These are phyloP conservation scores for Xenus cinereus DNA, from an alignment of 2,113 vertebrate species.

Conservation along the genomic window DNA sequence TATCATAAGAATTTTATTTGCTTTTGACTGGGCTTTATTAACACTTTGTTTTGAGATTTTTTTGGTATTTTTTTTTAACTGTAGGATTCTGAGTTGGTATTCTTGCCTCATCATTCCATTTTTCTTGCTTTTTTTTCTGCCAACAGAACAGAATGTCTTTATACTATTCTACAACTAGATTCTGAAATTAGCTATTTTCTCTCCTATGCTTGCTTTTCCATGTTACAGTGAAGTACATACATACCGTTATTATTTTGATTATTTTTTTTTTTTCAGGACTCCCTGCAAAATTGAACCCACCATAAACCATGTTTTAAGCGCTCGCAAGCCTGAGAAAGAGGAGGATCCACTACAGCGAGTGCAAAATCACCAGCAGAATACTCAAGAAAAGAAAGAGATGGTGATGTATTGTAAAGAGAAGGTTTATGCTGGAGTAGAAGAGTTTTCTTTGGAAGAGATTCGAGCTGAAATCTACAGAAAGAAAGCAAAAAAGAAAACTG, in stretches of 20 bases:
- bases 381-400: slow-evolving; percentile 76
- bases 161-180: background rate
- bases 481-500: slow-evolving; percentile 71
- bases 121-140: background rate
- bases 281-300: slow-evolving; percentile 93
- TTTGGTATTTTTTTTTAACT: background rate
- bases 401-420: slow-evolving; percentile 94
- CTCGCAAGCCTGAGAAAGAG: slow-evolving; percentile 81
- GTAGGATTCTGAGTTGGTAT: background rate
- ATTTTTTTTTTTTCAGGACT: no score
- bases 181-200: background rate
- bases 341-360: slow-evolving; percentile 87
- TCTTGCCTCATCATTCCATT: background rate
- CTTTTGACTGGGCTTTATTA: background rate
- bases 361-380: slow-evolving; percentile 79
- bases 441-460: slow-evolving; percentile 96
- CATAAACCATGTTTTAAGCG: slow-evolving; percentile 85
- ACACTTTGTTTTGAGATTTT: background rate
- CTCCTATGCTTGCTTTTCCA: background rate
- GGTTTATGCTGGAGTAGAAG: slow-evolving; percentile 86
- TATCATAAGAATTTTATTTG: background rate
- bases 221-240: no score
- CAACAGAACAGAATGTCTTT: background rate
- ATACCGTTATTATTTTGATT: no score
- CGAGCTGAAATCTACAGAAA: slow-evolving; percentile 87